Evolutionary conservation across 2,113 vertebrate species (phyloP).

Genomic region (Euleptes europaea): DNA sequence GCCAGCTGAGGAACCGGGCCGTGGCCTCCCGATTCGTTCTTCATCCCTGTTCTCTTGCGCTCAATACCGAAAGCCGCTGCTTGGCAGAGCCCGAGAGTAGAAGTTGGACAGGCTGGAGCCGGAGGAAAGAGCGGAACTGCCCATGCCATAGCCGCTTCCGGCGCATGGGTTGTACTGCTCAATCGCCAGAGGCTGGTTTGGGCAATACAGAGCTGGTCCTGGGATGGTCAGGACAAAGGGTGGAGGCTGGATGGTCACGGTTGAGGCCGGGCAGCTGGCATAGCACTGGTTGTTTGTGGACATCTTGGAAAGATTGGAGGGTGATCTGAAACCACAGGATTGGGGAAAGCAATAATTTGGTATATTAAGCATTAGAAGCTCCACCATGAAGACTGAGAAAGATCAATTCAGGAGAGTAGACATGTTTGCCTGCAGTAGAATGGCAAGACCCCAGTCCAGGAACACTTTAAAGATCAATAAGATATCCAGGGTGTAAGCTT

Average conservation of each 20-base stretch:
- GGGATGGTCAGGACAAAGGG: background rate
- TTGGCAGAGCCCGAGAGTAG: conserved; percentile 3
- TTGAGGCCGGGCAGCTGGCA: background rate
- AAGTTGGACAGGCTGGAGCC: background rate
- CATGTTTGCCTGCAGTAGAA: too few species aligned
- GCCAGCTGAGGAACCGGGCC: background rate
- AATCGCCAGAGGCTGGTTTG: background rate
- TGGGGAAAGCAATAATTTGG: too few species aligned
- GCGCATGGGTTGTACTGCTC: conserved; percentile 2
- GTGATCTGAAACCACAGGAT: background rate
- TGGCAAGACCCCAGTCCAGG: too few species aligned
- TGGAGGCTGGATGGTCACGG: conserved; percentile 1
- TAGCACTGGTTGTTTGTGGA: background rate
- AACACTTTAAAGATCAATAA: too few species aligned
- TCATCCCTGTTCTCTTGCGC: background rate
- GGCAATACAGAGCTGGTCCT: background rate
- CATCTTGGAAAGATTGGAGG: background rate
- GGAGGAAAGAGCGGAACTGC: background rate
- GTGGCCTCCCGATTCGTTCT: background rate
- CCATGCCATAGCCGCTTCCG: fast-evolving
- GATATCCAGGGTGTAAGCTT: too few species aligned
- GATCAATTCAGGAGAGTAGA: too few species aligned
- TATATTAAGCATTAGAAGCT: too few species aligned
- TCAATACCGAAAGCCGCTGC: background rate
- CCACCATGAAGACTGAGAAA: too few species aligned